phyloP scores from a whole-genome alignment of 2,113 vertebrate genomes.

The Xerus inauris region DNA sequence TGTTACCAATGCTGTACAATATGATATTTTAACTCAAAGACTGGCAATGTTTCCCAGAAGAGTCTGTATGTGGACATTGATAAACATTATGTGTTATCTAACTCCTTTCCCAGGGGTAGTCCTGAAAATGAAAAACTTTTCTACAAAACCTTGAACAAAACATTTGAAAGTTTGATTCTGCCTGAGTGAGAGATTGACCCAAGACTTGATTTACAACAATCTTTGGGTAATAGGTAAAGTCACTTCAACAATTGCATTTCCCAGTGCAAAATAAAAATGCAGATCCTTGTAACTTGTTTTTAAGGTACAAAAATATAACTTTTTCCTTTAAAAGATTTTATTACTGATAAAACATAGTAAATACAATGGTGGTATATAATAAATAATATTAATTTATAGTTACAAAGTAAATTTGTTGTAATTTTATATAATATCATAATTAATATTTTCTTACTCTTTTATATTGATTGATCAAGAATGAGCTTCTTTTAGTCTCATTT shows the following conservation, averaged over 20 bases:
- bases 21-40: neutral
- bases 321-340: neutral
- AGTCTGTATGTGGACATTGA: neutral
- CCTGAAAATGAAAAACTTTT: neutral
- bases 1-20: neutral
- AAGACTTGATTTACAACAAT: neutral
- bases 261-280: neutral
- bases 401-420: neutral
- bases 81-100: neutral
- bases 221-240: neutral
- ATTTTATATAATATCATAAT: neutral
- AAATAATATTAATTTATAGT: slow-evolving; percentile 10
- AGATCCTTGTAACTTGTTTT: neutral
- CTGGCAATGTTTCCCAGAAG: neutral
- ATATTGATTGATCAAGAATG: neutral
- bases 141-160: neutral
- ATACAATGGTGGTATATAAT: neutral
- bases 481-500: neutral
- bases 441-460: neutral
- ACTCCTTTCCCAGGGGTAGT: neutral
- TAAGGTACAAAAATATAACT: neutral
- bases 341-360: neutral
- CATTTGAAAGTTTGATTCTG: neutral
- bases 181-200: neutral
- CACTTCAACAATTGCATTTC: neutral